Base-by-base conservation (phyloP, 2,797 vertebrate genomes). In the Acrocephalus scirpaceus region DNA sequence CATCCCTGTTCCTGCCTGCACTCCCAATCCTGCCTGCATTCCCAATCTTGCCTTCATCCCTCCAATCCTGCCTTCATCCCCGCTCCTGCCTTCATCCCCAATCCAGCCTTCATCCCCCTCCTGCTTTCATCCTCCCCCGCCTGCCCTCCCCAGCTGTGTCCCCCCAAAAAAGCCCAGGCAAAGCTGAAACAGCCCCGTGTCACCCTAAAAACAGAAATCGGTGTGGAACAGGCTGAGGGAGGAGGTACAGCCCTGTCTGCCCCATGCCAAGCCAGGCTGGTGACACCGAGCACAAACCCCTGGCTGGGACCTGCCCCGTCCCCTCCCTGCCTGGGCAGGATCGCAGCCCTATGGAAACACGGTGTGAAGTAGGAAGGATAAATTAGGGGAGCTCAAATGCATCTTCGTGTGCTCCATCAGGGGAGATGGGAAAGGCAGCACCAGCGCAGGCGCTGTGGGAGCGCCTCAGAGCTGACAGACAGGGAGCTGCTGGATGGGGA, bases 381-480 rank as follows among this genome's bases (percentile, higher is more conserved):
- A 94, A 87, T 86, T 29, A 90, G 73, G 62, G 71, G 51, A 81
- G 89, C 70, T 93, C 87, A 85, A 89, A 93, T 81, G 7, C 56
- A 16, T 72, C 80, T 61, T 53, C 8, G 8, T 42, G 34, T 16
- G 1, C 74, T 88, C 85, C 86, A 19, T 60, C 65, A 21, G 7
- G 69, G 42, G 45, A 40, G 14, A 69, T 40, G 65, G 44, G 29
- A 15, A 88, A 69, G 27, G 67, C 67, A 72, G 3, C 47, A 4
- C 30, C n/a, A 72, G 77, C 0, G 0, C 62, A 23, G 50, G 71
- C 10, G 0, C 8, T 47, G 34, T 2, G 10, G 78, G 67, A 82
- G 42, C 14, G 0, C n/a, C 76, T 36, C 5, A 12, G 67, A 53
- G 67, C 42, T 75, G 66, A 53, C 23, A 32, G 36, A 30, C 0